phyloP scores from a whole-genome alignment of 2,888 invertebrate species.

The Lutraria lutraria region DNA sequence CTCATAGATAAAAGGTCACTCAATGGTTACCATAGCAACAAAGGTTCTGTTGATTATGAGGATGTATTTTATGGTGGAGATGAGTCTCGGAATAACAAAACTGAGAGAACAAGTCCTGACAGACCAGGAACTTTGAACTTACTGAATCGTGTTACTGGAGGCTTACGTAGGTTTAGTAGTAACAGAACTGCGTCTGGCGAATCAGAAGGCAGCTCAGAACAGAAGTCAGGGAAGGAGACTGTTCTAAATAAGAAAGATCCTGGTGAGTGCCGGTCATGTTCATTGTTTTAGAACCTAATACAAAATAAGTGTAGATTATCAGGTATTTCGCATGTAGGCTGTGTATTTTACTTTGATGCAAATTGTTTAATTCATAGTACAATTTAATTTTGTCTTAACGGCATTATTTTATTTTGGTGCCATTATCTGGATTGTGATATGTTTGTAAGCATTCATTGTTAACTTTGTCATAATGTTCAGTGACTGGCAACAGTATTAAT shows the following conservation, averaged over 20 bases:
- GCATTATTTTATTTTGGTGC: too few species aligned
- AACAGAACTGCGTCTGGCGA: slow-evolving; percentile 40
- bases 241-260: slow-evolving; percentile 50
- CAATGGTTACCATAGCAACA: slow-evolving; percentile 21
- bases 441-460: too few species aligned
- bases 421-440: too few species aligned
- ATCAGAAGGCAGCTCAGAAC: slow-evolving; percentile 57
- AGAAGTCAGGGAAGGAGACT: slow-evolving; percentile 33
- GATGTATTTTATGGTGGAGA: slow-evolving; percentile 52
- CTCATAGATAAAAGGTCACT: neutral
- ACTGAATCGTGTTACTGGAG: neutral
- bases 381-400: too few species aligned
- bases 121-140: slow-evolving; percentile 46
- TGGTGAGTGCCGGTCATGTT: slow-evolving; percentile 36
- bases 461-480: too few species aligned
- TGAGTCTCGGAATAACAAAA: neutral
- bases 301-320: neutral
- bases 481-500: too few species aligned
- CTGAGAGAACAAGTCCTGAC: slow-evolving; percentile 35
- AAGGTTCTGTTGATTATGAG: slow-evolving; percentile 34
- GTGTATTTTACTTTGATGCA: too few species aligned
- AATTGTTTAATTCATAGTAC: too few species aligned
- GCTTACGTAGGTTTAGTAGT: neutral
- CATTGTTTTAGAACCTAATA: neutral
- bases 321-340: too few species aligned